These are phyloP conservation scores for Harpegnathos saltator DNA, from an alignment of 1,140 invertebrate genomes.

Conservation along the genomic window DNA sequence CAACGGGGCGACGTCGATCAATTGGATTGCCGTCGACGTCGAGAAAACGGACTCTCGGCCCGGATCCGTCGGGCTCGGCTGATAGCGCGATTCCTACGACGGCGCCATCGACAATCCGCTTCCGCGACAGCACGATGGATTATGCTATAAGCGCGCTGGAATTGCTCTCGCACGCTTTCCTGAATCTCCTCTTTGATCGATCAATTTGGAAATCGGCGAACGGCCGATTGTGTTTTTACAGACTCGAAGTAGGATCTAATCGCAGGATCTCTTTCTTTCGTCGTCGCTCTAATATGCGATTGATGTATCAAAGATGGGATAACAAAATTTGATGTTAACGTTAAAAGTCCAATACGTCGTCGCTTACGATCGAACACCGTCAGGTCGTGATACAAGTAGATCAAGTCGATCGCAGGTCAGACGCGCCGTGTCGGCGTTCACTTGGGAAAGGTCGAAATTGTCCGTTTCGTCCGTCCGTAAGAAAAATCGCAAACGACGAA, in stretches of 20 bases:
- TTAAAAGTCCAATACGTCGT: background rate
- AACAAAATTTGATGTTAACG: no score
- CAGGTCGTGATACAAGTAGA: background rate
- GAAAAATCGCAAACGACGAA: background rate
- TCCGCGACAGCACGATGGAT: background rate
- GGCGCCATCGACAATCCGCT: background rate
- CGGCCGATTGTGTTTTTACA: background rate
- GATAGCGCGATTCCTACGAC: conserved; percentile 16
- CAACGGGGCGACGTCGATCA: background rate
- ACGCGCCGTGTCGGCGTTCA: no score
- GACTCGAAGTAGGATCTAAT: no score
- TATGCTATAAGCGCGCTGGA: background rate
- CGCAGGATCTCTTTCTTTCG: no score
- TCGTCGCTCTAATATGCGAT: no score
- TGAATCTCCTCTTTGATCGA: no score
- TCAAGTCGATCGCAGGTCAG: conserved; percentile 1
- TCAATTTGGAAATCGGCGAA: no score
- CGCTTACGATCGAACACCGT: background rate
- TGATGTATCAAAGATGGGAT: no score
- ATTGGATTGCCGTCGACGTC: conserved; percentile 9
- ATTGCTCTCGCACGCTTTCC: no score
- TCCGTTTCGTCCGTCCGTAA: background rate
- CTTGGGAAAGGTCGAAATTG: background rate
- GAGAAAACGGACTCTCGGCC: conserved; percentile 1
- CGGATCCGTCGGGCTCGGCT: background rate